A percentile compares a stretch with the other conserved stretches of the same genome.
These are phyloP conservation scores for Tyrophagus putrescentiae DNA, from an alignment of 1,140 invertebrate genomes.

Conservation along the genomic window DNA sequence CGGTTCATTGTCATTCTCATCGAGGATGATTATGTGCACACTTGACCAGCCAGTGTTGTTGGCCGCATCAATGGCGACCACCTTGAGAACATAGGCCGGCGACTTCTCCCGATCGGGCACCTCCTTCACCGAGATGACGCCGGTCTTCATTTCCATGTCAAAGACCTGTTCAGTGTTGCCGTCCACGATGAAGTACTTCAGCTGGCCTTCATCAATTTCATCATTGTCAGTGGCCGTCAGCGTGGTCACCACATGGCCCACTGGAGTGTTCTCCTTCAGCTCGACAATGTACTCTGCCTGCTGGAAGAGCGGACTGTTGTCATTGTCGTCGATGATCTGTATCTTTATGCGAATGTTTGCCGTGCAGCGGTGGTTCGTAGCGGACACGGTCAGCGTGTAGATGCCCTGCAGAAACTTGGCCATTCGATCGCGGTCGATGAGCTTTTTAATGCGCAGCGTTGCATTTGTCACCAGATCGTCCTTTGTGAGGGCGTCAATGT, in stretches of 20 bases:
- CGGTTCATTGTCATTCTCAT: conserved; percentile 29
- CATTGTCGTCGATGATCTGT: conserved; percentile 44
- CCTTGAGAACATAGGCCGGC: conserved; percentile 25
- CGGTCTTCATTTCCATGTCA: conserved; percentile 28
- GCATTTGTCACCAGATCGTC: conserved; percentile 19
- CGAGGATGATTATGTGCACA: conserved; percentile 34
- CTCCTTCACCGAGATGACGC: conserved; percentile 27
- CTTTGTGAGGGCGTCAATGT: conserved; percentile 24
- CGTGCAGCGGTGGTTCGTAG: conserved; percentile 27
- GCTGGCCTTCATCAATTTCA: conserved; percentile 27
- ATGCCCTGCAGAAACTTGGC: conserved; percentile 29
- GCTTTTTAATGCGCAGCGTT: conserved; percentile 28
- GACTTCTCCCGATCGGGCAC: conserved; percentile 28
- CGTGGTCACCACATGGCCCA: conserved; percentile 28
- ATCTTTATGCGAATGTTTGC: conserved; percentile 27
- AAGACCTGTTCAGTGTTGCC: conserved; percentile 28
- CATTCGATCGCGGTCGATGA: conserved; percentile 29
- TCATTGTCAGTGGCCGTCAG: conserved; percentile 28
- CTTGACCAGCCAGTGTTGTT: conserved; percentile 32
- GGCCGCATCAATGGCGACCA: conserved; percentile 28
- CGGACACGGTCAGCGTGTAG: conserved; percentile 29
- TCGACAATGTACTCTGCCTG: conserved; percentile 28
- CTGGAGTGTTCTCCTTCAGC: conserved; percentile 29
- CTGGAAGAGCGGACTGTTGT: conserved; percentile 75
- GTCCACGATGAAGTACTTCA: conserved; percentile 28